Conservation (phyloP, 2,113 vertebrate genomes). For the Loxodonta africana region DNA sequence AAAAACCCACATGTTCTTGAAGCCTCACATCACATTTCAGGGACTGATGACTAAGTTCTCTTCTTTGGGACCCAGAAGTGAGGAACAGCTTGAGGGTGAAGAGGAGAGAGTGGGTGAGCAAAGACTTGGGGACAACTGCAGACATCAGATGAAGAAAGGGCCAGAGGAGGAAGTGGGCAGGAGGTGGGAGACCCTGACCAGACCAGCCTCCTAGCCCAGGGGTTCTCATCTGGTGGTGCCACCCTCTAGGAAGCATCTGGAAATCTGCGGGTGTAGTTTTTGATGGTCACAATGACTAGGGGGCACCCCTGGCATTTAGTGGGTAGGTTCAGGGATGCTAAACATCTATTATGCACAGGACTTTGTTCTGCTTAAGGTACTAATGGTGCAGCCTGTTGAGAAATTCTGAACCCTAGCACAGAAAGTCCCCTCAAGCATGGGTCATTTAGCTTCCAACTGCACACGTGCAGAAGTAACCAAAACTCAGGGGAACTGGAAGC, state of each 20-base stretch:
- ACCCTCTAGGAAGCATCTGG: neutral
- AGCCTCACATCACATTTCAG: neutral
- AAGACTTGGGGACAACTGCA: neutral
- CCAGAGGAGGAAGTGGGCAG: neutral
- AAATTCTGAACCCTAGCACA: neutral
- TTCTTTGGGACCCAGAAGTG: neutral
- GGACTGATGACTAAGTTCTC: neutral
- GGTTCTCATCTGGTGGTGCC: neutral
- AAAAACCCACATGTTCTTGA: neutral
- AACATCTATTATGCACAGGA: neutral
- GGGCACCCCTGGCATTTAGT: neutral
- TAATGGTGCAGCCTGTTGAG: neutral
- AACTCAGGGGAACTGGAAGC: neutral
- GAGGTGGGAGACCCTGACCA: neutral
- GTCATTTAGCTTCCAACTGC: neutral
- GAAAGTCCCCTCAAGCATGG: neutral
- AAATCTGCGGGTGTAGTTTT: neutral
- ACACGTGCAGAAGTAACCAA: neutral
- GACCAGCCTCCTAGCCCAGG: neutral
- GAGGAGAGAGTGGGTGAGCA: neutral
- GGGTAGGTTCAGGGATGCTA: neutral
- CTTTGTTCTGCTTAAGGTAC: neutral
- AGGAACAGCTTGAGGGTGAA: neutral
- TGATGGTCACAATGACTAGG: neutral
- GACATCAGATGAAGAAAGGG: neutral